Evolutionary conservation across 2,113 vertebrate genomes (phyloP), one percentile per base, ranked within the genome.

Genomic region (Thalassoma bifasciatum): DNA sequence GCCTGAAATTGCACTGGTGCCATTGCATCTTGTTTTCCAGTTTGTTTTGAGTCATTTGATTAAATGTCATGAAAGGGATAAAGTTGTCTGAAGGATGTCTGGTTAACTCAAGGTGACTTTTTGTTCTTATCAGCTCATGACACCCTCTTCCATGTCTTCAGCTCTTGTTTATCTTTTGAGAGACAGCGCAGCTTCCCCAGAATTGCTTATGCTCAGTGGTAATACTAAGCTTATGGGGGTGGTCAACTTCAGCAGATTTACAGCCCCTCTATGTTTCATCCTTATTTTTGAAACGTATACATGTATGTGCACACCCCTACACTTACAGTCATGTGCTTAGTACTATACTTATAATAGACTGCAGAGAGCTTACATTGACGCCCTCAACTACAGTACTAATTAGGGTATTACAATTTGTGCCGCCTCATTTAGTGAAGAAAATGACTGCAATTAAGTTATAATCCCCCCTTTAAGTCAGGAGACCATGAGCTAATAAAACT

Each of bases 401-500:
- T 86, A 83, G 66, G 30, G 50, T 73, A 81, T 87, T 81, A 80
- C 69, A 77, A 69, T 90, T 87, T 81, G 72, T 91, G 50, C 84
- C 16, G 66, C 77, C 80, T 91, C 89, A 89, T 87, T 88, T 80
- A 36, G 12, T 73, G 60, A 76, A 68, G 65, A 86, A 91, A 91
- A 91, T 91, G 30, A 82, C 85, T 79, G 81, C 83, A 88, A 84
- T 90, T 63, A 75, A 77, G 54, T 38, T 66, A 51, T 79, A 77
- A 85, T 85, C 69, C 81, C 74, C 71, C 79, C 73, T 75, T 56
- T 40, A 62, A 86, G 42, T 79, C 67, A 69, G 62, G 71, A 71
- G 66, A 72, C 63, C 76, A 74, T 75, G 60, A 76, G 61, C 69
- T 49, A 66, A 78, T 67, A 37, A 75, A 78, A 69, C 36, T 54